These are phyloP conservation scores for Zosterops borbonicus DNA, from an alignment of 2,113 vertebrate species.

Conservation along the genomic window DNA sequence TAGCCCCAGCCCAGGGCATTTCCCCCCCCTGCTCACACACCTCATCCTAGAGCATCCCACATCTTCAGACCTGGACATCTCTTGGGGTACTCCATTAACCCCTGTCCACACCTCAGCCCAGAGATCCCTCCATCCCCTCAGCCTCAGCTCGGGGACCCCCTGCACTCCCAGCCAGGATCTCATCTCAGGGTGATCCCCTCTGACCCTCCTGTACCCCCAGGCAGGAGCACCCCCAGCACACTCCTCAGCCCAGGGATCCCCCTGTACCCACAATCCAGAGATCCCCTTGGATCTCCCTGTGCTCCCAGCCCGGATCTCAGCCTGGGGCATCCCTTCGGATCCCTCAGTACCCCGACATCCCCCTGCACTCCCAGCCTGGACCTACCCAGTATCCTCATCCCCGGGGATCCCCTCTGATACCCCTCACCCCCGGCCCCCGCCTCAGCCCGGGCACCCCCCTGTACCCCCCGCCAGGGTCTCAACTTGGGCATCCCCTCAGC, in stretches of 20 bases:
- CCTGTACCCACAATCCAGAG: neutral
- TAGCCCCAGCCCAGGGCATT: neutral
- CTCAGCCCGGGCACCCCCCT: neutral
- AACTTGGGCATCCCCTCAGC: rapidly evolving
- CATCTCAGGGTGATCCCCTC: neutral
- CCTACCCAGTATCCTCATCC: too few species aligned
- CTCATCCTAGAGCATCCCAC: neutral
- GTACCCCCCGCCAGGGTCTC: too few species aligned
- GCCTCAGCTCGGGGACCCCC: neutral
- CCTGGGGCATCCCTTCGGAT: too few species aligned
- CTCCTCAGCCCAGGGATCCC: neutral
- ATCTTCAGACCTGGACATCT: neutral
- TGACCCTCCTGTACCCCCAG: too few species aligned
- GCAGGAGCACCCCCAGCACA: too few species aligned
- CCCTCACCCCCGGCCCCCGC: too few species aligned
- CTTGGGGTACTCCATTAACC: neutral
- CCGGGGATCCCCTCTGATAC: neutral
- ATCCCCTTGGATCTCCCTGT: neutral
- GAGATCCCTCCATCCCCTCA: neutral
- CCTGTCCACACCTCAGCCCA: neutral
- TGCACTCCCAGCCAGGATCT: neutral
- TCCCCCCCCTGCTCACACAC: rapidly evolving
- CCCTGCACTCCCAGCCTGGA: neutral
- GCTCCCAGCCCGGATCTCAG: neutral
- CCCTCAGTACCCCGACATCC: neutral